These are phyloP conservation scores for Prenolepis imparis DNA, from an alignment of 2,888 invertebrate genomes.

Conservation along the genomic window DNA sequence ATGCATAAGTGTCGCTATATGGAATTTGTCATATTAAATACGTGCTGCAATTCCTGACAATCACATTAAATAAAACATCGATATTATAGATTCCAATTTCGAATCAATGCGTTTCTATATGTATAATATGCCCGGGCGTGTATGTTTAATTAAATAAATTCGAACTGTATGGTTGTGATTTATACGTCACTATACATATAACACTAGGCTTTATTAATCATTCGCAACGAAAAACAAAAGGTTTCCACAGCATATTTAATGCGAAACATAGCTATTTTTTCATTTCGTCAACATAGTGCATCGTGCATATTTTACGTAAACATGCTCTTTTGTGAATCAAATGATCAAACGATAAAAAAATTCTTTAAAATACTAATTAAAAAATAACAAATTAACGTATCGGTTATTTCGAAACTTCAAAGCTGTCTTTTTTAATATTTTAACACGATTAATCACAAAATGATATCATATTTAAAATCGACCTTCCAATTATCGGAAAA, in stretches of 20 bases:
- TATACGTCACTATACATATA: neutral
- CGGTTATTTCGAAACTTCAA: neutral
- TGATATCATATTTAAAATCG: neutral
- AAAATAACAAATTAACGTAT: neutral
- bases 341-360: neutral
- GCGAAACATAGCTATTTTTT: conserved; percentile 12
- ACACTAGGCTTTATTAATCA: neutral
- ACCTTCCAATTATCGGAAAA: neutral
- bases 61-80: conserved; percentile 20
- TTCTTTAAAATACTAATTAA: neutral
- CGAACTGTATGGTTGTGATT: neutral
- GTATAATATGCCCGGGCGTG: neutral
- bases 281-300: neutral
- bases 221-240: neutral
- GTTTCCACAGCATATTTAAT: conserved; percentile 16
- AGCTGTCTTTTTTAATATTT: neutral
- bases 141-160: conserved; percentile 4
- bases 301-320: conserved; percentile 18
- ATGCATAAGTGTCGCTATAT: conserved; percentile 16
- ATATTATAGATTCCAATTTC: neutral
- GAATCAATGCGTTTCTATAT: neutral
- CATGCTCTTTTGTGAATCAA: neutral
- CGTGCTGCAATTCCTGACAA: neutral
- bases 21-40: conserved; percentile 32
- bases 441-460: neutral